Conservation (phyloP, 2,888 invertebrate genomes). For the Macropis europaea region DNA sequence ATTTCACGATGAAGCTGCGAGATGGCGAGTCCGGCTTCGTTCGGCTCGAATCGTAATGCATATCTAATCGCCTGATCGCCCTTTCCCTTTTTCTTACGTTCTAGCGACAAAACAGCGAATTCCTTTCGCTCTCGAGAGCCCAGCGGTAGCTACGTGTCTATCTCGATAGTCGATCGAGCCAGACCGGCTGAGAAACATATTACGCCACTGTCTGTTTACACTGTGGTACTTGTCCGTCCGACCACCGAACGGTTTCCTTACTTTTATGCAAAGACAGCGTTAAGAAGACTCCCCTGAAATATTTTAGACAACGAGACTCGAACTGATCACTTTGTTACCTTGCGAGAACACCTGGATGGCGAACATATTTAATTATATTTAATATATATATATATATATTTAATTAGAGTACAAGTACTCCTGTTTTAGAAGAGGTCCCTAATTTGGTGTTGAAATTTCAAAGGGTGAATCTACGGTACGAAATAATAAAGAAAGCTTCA, state of each 20-base stretch:
- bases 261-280: too few species aligned
- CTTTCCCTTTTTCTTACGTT: slow-evolving; percentile 74
- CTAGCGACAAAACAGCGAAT: slow-evolving; percentile 74
- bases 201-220: slow-evolving; percentile 76
- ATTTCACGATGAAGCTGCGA: slow-evolving; percentile 21
- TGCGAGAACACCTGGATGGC: too few species aligned
- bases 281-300: too few species aligned
- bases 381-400: too few species aligned
- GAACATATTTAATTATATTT: too few species aligned
- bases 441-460: too few species aligned
- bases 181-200: slow-evolving; percentile 71
- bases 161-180: slow-evolving; percentile 77
- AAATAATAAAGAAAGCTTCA: too few species aligned
- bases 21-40: slow-evolving; percentile 7
- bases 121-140: slow-evolving; percentile 75
- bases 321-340: too few species aligned
- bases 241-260: slow-evolving; percentile 60
- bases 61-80: slow-evolving; percentile 74
- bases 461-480: too few species aligned
- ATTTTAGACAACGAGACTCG: too few species aligned
- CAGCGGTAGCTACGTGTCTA: slow-evolving; percentile 67
- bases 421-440: too few species aligned
- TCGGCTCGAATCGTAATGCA: slow-evolving; percentile 57
- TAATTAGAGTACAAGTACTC: too few species aligned
- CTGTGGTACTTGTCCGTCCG: slow-evolving; percentile 69